Conservation (phyloP, 2,888 invertebrate genomes). For the Drosophila sordidula region DNA sequence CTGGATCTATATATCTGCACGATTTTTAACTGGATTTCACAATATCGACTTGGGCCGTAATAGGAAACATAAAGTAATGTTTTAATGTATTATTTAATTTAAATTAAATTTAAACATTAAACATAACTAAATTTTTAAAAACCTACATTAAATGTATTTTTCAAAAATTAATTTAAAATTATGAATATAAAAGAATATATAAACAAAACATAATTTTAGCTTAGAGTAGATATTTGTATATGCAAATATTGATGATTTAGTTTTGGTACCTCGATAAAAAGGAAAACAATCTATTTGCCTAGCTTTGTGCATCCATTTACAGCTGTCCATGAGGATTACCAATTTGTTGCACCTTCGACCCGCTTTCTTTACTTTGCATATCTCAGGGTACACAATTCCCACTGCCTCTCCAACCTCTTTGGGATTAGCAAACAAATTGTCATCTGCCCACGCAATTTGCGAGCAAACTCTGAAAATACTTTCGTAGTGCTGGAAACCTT, state of each 20-base stretch:
- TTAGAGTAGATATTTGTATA: too few relatives aligned
- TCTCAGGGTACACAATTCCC: conserved; percentile 44
- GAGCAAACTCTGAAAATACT: conserved; percentile 50
- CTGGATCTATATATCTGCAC: background rate
- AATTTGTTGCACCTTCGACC: conserved; percentile 30
- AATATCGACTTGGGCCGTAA: background rate
- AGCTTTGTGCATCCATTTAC: conserved; percentile 28
- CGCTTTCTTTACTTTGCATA: conserved; percentile 42
- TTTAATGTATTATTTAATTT: background rate
- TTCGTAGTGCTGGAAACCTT: conserved; percentile 6
- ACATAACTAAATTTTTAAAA: too few relatives aligned
- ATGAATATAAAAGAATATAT: background rate
- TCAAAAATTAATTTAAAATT: too few relatives aligned
- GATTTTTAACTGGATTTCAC: background rate
- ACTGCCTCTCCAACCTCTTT: background rate
- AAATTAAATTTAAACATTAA: too few relatives aligned
- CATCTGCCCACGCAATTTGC: conserved; percentile 68
- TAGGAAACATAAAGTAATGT: background rate
- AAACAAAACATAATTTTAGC: background rate
- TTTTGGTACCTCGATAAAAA: background rate
- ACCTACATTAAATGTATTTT: too few relatives aligned
- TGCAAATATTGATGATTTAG: too few relatives aligned
- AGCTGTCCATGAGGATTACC: conserved; percentile 55
- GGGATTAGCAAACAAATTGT: conserved; percentile 31
- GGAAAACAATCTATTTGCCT: conserved; percentile 10